Evolutionary conservation across 2,888 invertebrate genomes (phyloP).

Genomic region (Sussaba pulchella): DNA sequence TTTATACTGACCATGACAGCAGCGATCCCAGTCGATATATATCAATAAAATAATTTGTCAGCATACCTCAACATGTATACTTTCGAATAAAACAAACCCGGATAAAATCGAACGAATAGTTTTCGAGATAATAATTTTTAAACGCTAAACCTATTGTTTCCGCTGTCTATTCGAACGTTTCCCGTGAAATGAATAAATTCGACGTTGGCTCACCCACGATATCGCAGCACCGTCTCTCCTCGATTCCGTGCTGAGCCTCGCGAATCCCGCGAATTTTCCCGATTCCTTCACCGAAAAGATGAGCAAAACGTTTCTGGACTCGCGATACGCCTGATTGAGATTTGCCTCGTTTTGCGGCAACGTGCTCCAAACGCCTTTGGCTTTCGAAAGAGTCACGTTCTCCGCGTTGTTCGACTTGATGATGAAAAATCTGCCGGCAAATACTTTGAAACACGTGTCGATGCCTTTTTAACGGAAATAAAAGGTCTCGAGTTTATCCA

Average conservation of each 20-base stretch:
- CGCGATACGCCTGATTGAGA: slow-evolving; percentile 96
- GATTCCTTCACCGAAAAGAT: slow-evolving; percentile 99
- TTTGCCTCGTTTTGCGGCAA: slow-evolving; percentile 98
- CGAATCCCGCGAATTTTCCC: slow-evolving; percentile 97
- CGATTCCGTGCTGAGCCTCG: slow-evolving; percentile 94
- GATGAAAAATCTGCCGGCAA: slow-evolving; percentile 91
- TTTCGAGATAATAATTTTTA: no score
- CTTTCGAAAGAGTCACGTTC: slow-evolving; percentile 97
- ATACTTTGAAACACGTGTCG: slow-evolving; percentile 71
- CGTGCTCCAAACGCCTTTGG: slow-evolving; percentile 99
- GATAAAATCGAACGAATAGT: no score
- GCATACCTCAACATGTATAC: no score
- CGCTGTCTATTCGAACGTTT: no score
- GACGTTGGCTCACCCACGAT: slow-evolving; percentile 89
- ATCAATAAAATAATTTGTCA: no score
- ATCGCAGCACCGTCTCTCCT: slow-evolving; percentile 95
- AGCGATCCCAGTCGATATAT: no score
- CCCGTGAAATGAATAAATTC: no score
- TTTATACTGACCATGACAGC: no score
- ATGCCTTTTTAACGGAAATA: slow-evolving; percentile 35
- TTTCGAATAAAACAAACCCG: no score
- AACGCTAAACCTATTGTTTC: no score
- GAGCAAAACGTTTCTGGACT: slow-evolving; percentile 96
- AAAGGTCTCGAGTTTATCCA: not conserved
- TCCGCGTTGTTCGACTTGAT: slow-evolving; percentile 99